These are phyloP conservation scores for Leucoraja ocellata DNA, from an alignment of 2,797 vertebrate genomes.

Conservation along the genomic window DNA sequence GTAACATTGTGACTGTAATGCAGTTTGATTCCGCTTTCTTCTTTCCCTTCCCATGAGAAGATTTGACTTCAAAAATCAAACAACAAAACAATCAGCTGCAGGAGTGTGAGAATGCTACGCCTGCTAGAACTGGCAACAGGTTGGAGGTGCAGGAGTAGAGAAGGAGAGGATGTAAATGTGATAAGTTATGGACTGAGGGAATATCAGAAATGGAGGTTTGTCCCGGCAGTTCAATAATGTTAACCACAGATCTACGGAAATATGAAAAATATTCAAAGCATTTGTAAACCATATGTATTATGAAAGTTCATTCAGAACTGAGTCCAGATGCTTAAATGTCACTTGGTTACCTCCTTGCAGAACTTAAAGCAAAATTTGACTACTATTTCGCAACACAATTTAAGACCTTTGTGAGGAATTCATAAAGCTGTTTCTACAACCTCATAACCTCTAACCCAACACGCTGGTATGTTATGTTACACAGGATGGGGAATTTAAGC, in stretches of 20 bases:
- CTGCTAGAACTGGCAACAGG: not conserved
- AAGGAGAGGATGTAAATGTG: not conserved
- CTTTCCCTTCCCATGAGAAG: not conserved
- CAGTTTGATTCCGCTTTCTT: too few relatives aligned
- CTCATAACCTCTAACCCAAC: not conserved
- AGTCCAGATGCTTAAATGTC: slow-evolving; percentile 13
- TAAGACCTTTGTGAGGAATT: not conserved
- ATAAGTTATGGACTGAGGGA: not conserved
- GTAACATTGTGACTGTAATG: not conserved
- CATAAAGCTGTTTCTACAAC: not conserved
- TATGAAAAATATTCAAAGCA: slow-evolving; percentile 13
- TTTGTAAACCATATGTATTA: not conserved
- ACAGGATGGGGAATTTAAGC: not conserved
- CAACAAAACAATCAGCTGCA: not conserved
- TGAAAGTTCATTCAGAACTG: not conserved
- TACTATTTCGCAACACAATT: not conserved
- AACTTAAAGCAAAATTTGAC: not conserved
- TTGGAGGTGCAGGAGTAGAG: not conserved
- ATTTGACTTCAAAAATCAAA: not conserved
- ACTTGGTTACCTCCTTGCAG: not conserved
- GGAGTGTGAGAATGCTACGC: not conserved
- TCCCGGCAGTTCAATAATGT: not conserved
- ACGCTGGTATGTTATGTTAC: not conserved
- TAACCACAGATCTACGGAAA: not conserved
- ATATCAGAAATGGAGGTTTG: not conserved